Evolutionary conservation across 2,113 vertebrate genomes (phyloP).

Genomic region (Mesitornis unicolor): DNA sequence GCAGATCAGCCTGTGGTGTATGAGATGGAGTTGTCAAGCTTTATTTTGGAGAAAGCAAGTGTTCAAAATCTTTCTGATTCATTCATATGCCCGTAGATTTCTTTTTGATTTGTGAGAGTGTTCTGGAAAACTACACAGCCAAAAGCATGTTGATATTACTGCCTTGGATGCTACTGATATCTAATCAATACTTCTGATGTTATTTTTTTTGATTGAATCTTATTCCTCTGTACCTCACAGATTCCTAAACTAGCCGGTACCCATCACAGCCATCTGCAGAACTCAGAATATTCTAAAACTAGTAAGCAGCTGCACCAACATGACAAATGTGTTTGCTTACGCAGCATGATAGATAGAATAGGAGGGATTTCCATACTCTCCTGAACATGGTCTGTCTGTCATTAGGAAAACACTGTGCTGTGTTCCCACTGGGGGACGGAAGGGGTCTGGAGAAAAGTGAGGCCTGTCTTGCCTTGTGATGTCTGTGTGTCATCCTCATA

Average conservation of each 20-base stretch:
- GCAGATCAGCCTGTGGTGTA: neutral
- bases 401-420: neutral
- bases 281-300: neutral
- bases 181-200: neutral
- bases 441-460: neutral
- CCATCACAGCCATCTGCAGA: neutral
- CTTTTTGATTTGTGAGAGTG: neutral
- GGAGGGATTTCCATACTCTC: neutral
- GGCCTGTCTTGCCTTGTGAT: neutral
- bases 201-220: neutral
- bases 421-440: neutral
- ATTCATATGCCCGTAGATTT: neutral
- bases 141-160: neutral
- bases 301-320: neutral
- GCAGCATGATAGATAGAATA: neutral
- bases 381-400: neutral
- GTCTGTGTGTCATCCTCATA: neutral
- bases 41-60: neutral
- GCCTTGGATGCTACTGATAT: neutral
- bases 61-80: neutral
- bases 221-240: neutral
- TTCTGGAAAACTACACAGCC: neutral
- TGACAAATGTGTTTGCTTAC: neutral
- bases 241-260: neutral
- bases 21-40: neutral